These are phyloP conservation scores for Chloromyia formosa DNA, from an alignment of 2,888 invertebrate species.

Conservation along the genomic window DNA sequence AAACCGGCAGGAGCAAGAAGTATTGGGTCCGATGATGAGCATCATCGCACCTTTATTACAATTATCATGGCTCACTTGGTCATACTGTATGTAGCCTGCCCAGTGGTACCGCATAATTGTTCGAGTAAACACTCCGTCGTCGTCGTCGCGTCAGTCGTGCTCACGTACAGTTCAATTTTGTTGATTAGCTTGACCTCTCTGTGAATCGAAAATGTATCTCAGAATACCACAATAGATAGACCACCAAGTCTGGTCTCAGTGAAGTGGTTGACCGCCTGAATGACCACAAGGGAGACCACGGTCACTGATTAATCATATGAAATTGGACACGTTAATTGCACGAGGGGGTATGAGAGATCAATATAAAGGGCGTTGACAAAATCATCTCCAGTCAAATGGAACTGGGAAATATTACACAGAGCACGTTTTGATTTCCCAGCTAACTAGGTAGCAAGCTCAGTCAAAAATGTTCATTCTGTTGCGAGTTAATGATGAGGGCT, in stretches of 20 bases:
- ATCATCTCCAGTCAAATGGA: conserved; percentile 39
- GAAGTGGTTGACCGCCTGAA: not conserved
- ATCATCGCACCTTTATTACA: conserved; percentile 22
- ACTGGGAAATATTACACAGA: not conserved
- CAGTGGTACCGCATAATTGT: not conserved
- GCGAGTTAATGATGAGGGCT: too few species aligned
- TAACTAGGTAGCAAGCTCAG: too few species aligned
- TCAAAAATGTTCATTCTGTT: too few species aligned
- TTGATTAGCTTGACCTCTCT: not conserved
- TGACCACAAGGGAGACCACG: not conserved
- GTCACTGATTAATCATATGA: conserved; percentile 8
- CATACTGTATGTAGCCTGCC: not conserved
- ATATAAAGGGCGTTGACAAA: not conserved
- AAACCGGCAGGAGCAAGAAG: not conserved
- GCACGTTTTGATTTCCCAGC: not conserved
- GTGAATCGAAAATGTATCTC: too few species aligned
- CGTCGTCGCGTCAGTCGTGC: not conserved
- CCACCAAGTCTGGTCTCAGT: not conserved
- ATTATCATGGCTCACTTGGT: conserved; percentile 17
- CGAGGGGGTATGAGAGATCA: not conserved
- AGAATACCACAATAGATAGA: too few species aligned
- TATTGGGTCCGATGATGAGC: not conserved
- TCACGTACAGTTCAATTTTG: conserved; percentile 13
- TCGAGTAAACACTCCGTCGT: conserved; percentile 14
- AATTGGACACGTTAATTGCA: conserved; percentile 6